Base-by-base conservation (phyloP, 2,113 vertebrate species). In the Bombycilla garrulus region DNA sequence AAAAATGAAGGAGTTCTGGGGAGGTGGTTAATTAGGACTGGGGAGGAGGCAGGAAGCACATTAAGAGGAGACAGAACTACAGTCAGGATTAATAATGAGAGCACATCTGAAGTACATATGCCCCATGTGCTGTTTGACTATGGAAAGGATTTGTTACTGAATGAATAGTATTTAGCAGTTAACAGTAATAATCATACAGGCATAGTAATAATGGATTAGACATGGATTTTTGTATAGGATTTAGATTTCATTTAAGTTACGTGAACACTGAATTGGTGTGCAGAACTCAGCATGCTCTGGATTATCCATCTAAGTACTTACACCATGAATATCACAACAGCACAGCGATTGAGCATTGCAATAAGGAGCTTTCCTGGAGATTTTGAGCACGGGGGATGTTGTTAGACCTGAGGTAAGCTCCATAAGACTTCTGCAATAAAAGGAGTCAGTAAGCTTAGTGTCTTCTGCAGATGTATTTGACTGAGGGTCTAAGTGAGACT, bases 321-420 rank as follows among this genome's bases (percentile, higher is more conserved):
- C 15, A 78, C 35, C 40, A 5, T 15, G 47, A 47, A 54, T 95
- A 90, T 94, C 87, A 95, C 54, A 91, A 64, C 22, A 60, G 87
- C 76, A n/a, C 92, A 93, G 84, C 77, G 36, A 90, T 74, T 14
- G 87, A 90, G 58, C 42, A 6, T 35, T 60, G 20, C 64, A 67
- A 35, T 90, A 90, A 96, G 90, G 81, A 94, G 95, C 92, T 96
- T 96, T 97, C 86, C 79, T 67, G 94, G 61, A 92, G 88, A 74
- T 90, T 96, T 66, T 73, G 79, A 90, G 44, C 44, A 21, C 0
- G 0, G 18, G 26, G 29, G 23, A 21, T 60, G 53, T 48, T 89
- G 71, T 92, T 83, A 91, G 85, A 66, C 79, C 58, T 62, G 62
- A 73, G 29, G 57, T 91, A 92, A 95, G 92, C 90, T 90, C 67